phyloP scores from a whole-genome alignment of 2,888 invertebrate species.

The Chouioia cunea region DNA sequence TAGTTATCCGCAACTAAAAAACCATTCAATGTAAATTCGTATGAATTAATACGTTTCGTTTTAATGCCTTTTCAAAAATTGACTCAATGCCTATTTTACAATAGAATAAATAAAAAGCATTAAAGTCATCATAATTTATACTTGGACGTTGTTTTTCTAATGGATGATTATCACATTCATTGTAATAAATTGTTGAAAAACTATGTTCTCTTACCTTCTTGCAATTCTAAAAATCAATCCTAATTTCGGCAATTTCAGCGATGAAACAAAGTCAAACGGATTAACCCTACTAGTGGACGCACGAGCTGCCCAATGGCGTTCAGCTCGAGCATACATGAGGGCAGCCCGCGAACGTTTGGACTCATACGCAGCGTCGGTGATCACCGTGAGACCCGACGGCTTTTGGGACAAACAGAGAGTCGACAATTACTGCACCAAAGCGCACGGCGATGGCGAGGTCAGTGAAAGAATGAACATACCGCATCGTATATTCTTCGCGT shows the following conservation, averaged over 20 bases:
- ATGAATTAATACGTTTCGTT: background rate
- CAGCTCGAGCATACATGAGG: conserved; percentile 74
- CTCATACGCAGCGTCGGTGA: conserved; percentile 63
- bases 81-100: background rate
- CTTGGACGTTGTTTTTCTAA: no score
- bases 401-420: conserved; percentile 82
- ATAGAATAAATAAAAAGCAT: no score
- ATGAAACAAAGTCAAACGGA: conserved; percentile 71
- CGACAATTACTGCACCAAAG: conserved; percentile 75
- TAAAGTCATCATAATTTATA: no score
- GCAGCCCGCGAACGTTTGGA: conserved; percentile 72
- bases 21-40: no score
- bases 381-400: conserved; percentile 80
- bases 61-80: background rate
- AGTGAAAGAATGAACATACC: conserved; percentile 51
- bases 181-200: no score
- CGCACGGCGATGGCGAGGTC: conserved; percentile 74
- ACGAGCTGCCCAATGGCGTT: conserved; percentile 75
- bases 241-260: conserved; percentile 12
- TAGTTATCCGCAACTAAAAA: no score
- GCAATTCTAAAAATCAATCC: no score
- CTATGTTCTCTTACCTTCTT: no score
- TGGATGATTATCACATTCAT: no score
- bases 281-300: conserved; percentile 76
- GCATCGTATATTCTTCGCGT: conserved; percentile 1